These are phyloP conservation scores for Camelus dromedarius DNA, from an alignment of 2,113 vertebrate genomes.

Conservation along the genomic window DNA sequence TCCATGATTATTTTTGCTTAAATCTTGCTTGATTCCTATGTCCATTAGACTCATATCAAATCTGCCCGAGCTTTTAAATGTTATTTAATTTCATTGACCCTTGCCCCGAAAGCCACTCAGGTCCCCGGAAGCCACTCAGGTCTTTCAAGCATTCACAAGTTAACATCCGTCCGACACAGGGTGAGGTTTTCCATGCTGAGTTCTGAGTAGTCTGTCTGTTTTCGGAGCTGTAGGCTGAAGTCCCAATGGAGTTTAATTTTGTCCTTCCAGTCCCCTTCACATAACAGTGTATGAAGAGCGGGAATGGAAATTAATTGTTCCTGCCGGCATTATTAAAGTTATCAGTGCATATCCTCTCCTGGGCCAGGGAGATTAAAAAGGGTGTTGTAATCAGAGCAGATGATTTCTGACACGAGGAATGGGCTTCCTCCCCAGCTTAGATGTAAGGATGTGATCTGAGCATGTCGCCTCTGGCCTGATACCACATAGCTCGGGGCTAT, in stretches of 20 bases:
- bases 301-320: constrained; percentile 57
- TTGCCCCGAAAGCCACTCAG: background rate
- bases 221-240: background rate
- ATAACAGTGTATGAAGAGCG: background rate
- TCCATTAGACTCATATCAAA: constrained; percentile 47
- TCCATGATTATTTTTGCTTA: constrained; percentile 49
- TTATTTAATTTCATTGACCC: constrained; percentile 35
- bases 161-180: background rate
- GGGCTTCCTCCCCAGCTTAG: background rate
- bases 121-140: background rate
- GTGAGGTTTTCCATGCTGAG: background rate
- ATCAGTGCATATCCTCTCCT: constrained; percentile 42
- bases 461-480: constrained; percentile 17
- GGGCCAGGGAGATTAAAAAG: constrained; percentile 48
- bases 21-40: constrained; percentile 40
- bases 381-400: constrained; percentile 1
- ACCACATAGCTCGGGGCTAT: background rate
- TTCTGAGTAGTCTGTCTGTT: background rate
- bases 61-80: constrained; percentile 51
- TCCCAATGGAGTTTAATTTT: constrained; percentile 60
- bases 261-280: constrained; percentile 71
- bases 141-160: background rate
- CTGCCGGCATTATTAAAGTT: constrained; percentile 54
- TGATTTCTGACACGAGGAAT: background rate
- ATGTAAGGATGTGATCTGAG: background rate